A percentile compares a stretch with the other conserved stretches of the same genome.
phyloP scores from a whole-genome alignment of 2,888 invertebrate species.

The Amiota mariae region DNA sequence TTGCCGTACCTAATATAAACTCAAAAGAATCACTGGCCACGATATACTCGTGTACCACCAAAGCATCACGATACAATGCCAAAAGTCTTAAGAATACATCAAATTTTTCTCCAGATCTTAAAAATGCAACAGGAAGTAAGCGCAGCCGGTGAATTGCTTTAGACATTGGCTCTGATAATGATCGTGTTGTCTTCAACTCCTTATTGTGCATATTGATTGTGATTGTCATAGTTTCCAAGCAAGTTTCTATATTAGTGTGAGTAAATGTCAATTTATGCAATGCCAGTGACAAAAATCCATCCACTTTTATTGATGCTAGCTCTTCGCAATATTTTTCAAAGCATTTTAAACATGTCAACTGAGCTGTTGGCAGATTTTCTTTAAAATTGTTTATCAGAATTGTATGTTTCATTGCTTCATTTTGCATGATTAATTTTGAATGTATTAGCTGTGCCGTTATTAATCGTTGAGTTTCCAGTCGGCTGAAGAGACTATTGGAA shows the following conservation, averaged over 20 bases:
- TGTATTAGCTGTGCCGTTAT: slow-evolving; percentile 50
- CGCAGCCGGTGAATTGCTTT: slow-evolving; percentile 37
- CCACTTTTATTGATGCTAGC: neutral
- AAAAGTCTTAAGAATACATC: slow-evolving; percentile 63
- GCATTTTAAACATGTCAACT: too few relatives aligned
- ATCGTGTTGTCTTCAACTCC: neutral
- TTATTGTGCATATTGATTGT: neutral
- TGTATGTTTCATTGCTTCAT: too few relatives aligned
- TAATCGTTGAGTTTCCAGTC: slow-evolving; percentile 61
- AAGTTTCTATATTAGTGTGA: too few relatives aligned
- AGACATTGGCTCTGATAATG: neutral
- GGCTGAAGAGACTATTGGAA: slow-evolving; percentile 66
- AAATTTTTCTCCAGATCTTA: slow-evolving; percentile 56
- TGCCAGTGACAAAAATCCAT: neutral
- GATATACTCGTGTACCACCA: slow-evolving; percentile 65
- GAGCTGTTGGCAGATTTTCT: too few relatives aligned
- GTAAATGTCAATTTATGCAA: neutral
- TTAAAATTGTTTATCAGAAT: too few relatives aligned
- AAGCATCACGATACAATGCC: slow-evolving; percentile 60
- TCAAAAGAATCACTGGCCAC: slow-evolving; percentile 46
- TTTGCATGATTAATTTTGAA: neutral
- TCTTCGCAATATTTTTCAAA: neutral
- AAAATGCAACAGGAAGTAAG: slow-evolving; percentile 60
- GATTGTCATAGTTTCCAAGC: too few relatives aligned
- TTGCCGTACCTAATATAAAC: slow-evolving; percentile 33